Base-by-base conservation (phyloP, 2,113 vertebrate species). In the Platichthys stellatus region DNA sequence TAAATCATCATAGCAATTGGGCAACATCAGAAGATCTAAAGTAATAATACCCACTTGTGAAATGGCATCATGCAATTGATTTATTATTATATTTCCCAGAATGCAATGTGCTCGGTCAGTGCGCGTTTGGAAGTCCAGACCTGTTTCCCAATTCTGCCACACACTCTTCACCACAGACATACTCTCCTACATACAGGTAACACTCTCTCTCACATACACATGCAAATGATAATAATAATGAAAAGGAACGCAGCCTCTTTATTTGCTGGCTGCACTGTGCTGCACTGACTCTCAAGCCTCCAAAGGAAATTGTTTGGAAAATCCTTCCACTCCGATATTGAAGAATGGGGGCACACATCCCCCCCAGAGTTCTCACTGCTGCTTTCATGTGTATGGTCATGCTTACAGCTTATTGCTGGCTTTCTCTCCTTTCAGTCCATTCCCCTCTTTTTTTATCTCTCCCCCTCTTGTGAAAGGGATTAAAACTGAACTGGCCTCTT, bases 121-220 rank as follows among this genome's bases (percentile, higher is more conserved):
- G 81, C 94, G 93, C 59, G 78, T 92, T 83, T 86, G 93, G 92
- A 94, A 93, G 92, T 89, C 92, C 88, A 90, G 93, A 71, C 90
- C 95, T 69, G 92, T 94, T 91, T 96, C 87, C 88, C 94, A 94
- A 92, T 96, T 94, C 94, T 90, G 93, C 91, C 93, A 95, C 93
- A 95, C 95, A 93, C 95, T 96, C 92, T 96, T 96, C 94, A 94
- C 88, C 88, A 93, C 95, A 92, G 94, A 95, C 87, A 94, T 96
- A 83, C 67, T 95, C 86, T 93, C 94, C 92, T 96, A 95, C 91
- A 93, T 96, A 81, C 88, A 96, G 95, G 96, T 96, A 95, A 93
- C 81, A 83, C 57, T 69, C 43, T 11, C 35, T 9, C 13, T 31
- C 26, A 58, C 60, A 74, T 21, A 78, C 67, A 71, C 8, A 26